A percentile compares a stretch with the other conserved stretches of the same genome.
phyloP scores from a whole-genome alignment of 2,797 vertebrate species.

The Syncerus caffer region DNA sequence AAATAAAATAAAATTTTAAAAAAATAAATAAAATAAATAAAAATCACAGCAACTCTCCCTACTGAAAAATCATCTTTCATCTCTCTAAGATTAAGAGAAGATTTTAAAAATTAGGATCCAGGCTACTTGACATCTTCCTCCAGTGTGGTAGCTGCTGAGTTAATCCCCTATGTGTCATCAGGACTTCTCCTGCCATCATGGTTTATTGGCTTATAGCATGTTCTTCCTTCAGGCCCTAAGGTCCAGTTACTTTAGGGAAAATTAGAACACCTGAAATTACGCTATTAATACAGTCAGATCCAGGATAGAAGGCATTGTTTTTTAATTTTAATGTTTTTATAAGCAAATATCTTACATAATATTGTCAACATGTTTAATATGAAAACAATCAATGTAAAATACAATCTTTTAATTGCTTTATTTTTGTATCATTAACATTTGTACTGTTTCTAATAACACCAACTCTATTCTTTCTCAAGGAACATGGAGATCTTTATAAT shows the following conservation, averaged over 20 bases:
- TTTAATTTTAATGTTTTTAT: neutral
- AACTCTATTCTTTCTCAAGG: neutral
- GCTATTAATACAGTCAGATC: neutral
- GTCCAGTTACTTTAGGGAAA: neutral
- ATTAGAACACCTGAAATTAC: neutral
- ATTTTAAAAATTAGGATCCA: neutral
- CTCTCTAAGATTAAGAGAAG: neutral
- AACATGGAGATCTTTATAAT: neutral
- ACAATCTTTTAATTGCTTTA: neutral
- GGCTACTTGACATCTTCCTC: neutral
- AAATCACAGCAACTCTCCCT: neutral
- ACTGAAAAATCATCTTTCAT: neutral
- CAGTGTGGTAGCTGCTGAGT: neutral
- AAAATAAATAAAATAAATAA: neutral
- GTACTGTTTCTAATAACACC: neutral
- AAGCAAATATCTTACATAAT: neutral
- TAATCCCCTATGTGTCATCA: fast-evolving
- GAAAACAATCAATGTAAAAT: neutral
- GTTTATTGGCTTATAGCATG: fast-evolving
- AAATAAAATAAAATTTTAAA: too few species aligned
- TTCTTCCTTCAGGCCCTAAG: neutral
- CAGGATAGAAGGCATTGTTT: neutral
- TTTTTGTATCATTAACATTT: neutral
- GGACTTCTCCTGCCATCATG: fast-evolving
- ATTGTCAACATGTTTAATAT: neutral